Conservation (phyloP, 1,140 invertebrate genomes). For the Glossosoma conforme region DNA sequence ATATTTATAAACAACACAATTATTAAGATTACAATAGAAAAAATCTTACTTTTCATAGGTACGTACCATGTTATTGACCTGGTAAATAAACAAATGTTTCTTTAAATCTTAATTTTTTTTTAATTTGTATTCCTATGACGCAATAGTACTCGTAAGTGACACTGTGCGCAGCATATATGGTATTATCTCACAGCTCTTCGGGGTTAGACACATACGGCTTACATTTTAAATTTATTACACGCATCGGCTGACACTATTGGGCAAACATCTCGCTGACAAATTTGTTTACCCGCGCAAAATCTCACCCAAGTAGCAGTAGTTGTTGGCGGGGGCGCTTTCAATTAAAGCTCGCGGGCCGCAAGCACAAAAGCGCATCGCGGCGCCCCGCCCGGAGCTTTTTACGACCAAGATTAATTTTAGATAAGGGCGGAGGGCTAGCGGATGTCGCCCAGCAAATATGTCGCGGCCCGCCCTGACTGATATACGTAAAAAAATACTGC, state of each 20-base stretch:
- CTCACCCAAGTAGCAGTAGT: not conserved
- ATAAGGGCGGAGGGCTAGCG: constrained; percentile 24
- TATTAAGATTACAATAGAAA: too few species aligned
- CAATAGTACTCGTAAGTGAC: too few species aligned
- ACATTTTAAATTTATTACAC: too few species aligned
- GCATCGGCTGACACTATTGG: not conserved
- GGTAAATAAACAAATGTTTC: too few species aligned
- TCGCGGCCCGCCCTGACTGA: constrained; percentile 9
- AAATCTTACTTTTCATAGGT: too few species aligned
- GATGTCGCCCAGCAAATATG: constrained; percentile 19
- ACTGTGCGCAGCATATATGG: too few species aligned
- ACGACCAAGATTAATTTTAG: constrained; percentile 33
- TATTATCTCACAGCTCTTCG: too few species aligned
- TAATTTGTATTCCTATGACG: too few species aligned
- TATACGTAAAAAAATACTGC: constrained; percentile 17
- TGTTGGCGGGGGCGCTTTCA: constrained; percentile 13
- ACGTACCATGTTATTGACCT: too few species aligned
- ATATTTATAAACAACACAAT: too few species aligned
- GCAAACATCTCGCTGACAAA: constrained; percentile 25
- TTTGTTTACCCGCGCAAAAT: constrained; percentile 26
- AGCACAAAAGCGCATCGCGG: constrained; percentile 24
- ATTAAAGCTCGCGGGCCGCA: constrained; percentile 18
- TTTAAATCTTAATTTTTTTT: too few species aligned
- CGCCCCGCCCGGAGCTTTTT: constrained; percentile 26
- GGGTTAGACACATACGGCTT: too few species aligned